phyloP scores from a whole-genome alignment of 1,140 invertebrate genomes.

The Brachionus koreanus region DNA sequence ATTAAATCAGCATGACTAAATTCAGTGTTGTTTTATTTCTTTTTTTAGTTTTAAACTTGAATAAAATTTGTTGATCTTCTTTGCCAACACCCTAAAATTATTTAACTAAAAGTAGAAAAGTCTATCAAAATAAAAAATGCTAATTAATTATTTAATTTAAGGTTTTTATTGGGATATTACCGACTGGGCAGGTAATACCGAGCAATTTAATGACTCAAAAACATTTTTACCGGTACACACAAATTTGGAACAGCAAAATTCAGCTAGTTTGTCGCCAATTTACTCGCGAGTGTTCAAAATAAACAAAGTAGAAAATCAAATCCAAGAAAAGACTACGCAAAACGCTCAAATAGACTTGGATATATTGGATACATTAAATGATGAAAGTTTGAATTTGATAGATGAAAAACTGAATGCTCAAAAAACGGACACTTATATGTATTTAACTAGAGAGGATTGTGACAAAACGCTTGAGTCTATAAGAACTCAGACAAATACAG shows the following conservation, averaged over 20 bases:
- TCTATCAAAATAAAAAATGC: neutral
- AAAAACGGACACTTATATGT: neutral
- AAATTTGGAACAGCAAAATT: neutral
- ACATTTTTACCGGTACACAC: neutral
- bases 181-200: conserved; percentile 24
- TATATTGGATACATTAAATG: neutral
- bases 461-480: conserved; percentile 15
- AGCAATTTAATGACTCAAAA: neutral
- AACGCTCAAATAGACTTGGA: neutral
- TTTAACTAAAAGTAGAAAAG: neutral
- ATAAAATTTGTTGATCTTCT: neutral
- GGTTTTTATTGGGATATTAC: conserved; percentile 45
- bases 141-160: neutral
- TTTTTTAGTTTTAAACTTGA: neutral
- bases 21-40: neutral
- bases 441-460: conserved; percentile 20
- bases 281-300: conserved; percentile 37
- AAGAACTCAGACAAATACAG: neutral
- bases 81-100: neutral
- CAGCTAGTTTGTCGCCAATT: conserved; percentile 15
- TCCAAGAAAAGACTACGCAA: neutral
- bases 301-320: neutral
- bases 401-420: neutral
- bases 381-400: conserved; percentile 15
- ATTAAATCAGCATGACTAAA: no score